Base-by-base conservation (phyloP, 2,888 invertebrate species). In the Lacanobia oleracea region DNA sequence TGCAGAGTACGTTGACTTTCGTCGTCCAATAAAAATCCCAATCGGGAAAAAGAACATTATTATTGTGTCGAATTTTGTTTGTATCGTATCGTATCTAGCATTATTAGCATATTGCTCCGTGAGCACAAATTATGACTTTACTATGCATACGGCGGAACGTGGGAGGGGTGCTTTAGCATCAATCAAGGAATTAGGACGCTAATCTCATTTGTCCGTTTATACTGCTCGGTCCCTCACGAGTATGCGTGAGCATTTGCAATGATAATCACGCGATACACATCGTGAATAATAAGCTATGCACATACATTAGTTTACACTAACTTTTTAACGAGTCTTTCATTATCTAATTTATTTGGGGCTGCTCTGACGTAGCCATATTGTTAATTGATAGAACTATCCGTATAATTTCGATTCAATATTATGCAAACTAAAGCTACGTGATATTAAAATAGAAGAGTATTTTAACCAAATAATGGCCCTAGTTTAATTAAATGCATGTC, bases 131-230 rank as follows among this genome's bases (percentile, higher is more conserved):
- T 89, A 90, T 88, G 87, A 88, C 82, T 87, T 87, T 86, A 87
- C 87, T 89, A 88, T 89, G 90, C 87, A 87, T 86, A 88, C 83
- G 75, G 72, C 62, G 67, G 67, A 77, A 68, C 83, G 79, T 84
- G 80, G 86, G 84, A 86, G 87, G 91, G 89, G 88, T 86, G 90
- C 88, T 89, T 87, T 89, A 88, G 87, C 92, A 94, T 94, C 94
- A 91, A 93, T 94, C 93, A 93, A 90, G 92, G 93, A 91, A 92
- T 93, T 93, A 91, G 91, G 89, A 86, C 85, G 87, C 87, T 93
- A 93, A 93, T 93, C 92, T 92, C 90, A 90, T 93, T 93, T 92
- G 90, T 90, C 90, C 88, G 87, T 88, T 90, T 91, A 85, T 83
- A 84, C 83, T 88, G 82, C 79, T 85, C 74, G 75, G 60, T 83